Evolutionary conservation across 53 echinoderm and acorn worm species (phyloP).

Genomic region (Patiria pectinifera): DNA sequence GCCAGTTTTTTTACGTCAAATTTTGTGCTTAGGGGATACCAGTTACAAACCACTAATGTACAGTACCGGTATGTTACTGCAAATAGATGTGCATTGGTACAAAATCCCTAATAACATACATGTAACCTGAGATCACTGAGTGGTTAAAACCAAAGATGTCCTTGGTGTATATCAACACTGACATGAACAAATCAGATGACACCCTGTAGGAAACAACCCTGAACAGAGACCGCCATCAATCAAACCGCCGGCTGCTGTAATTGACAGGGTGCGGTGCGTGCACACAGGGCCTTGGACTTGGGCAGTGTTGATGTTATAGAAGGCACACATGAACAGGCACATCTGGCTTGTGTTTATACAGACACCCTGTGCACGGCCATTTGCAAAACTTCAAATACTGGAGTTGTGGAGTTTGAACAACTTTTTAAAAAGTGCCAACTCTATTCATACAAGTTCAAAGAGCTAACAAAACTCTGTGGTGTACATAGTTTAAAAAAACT

Average conservation of each 20-base stretch:
- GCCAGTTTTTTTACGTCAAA: too few species aligned
- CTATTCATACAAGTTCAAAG: too few species aligned
- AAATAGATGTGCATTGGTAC: background rate
- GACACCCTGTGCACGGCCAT: background rate
- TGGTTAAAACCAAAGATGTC: background rate
- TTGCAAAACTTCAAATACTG: background rate
- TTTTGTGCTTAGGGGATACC: too few species aligned
- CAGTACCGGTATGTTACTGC: background rate
- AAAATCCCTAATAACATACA: background rate
- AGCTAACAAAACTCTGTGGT: too few species aligned
- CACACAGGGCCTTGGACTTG: background rate
- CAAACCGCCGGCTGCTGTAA: background rate
- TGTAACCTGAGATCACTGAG: background rate
- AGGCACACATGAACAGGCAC: background rate
- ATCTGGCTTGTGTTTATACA: background rate
- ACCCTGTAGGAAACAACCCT: conserved; percentile 5
- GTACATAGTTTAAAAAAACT: too few species aligned
- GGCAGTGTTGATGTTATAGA: background rate
- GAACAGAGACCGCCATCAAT: background rate
- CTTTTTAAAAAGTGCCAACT: background rate
- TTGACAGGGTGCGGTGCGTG: background rate
- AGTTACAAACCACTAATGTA: too few species aligned
- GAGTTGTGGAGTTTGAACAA: background rate
- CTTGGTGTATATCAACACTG: background rate
- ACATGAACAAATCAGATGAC: conserved; percentile 6